Evolutionary conservation across 2,113 vertebrate genomes (phyloP).

Genomic region (Cricetomys ansorgei): DNA sequence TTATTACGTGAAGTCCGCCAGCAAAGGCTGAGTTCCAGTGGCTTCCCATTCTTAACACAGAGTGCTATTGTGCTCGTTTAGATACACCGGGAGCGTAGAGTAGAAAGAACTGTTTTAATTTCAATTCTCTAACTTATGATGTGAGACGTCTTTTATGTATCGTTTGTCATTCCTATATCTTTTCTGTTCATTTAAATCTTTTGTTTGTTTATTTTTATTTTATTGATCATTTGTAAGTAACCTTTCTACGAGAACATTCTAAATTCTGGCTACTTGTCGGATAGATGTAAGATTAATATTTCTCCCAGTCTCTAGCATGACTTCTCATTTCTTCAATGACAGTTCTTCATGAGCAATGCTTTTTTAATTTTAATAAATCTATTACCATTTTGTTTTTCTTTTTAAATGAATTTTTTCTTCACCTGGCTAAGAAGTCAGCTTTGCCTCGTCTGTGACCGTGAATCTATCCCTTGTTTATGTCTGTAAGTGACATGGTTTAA

Average conservation of each 20-base stretch:
- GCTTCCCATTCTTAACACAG: background rate
- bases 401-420: background rate
- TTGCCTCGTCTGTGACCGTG: background rate
- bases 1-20: background rate
- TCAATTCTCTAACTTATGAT: background rate
- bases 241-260: background rate
- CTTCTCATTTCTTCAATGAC: constrained; percentile 28
- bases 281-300: background rate
- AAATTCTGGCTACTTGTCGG: background rate
- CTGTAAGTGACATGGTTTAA: background rate
- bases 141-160: background rate
- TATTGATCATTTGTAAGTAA: constrained; percentile 35
- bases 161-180: background rate
- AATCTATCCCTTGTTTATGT: background rate
- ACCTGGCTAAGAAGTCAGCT: constrained; percentile 23
- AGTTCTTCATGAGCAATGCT: background rate
- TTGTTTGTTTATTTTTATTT: constrained; percentile 8
- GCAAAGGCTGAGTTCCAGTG: background rate
- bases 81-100: background rate
- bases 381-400: background rate
- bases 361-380: constrained; percentile 33
- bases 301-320: background rate
- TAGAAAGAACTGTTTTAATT: background rate
- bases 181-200: background rate
- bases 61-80: background rate